Evolutionary conservation across 1,140 invertebrate genomes (phyloP), one percentile per base, ranked within the genome.

Genomic region (Rhagoletis pomonella): DNA sequence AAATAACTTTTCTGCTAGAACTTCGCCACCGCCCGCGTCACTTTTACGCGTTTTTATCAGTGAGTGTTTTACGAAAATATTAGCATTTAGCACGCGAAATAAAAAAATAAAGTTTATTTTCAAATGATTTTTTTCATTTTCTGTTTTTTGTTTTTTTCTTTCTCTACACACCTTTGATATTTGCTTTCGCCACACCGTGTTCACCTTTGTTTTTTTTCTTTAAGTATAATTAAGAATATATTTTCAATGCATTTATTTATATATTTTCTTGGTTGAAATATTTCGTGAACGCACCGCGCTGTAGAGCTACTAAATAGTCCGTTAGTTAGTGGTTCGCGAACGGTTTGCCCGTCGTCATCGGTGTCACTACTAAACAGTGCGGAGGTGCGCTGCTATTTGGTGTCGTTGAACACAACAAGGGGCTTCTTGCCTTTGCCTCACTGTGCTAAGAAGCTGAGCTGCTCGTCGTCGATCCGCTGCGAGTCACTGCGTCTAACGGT

Each of bases 401-500:
- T 55, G 10, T 55, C 2, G 55, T 17, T 55, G 73, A 81, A 58
- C 6, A 81, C 47, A 42, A 29, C 4, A n/a, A 12, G 14, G 42
- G 67, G 44, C 29, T 29, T 29, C 65, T 29, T 67, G 19, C 39
- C 7, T 73, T 19, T 81, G 73, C 47, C n/a, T 29, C 47, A 81
- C 69, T 77, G 42, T 81, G n/a, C n/a, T 55, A 81, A 81, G 19
- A 81, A 81, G 19, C 73, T 81, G 73, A 55, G 50, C 73, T 81
- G 47, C 6, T 29, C 47, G 47, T 67, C 29, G 64, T 55, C 73
- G 50, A 81, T 81, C 73, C 73, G 73, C 47, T 81, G 73, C 73
- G 47, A 81, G 73, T 81, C 73, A 81, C 73, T 81, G 47, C 73
- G 73, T 81, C 73, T 81, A 81, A 81, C 73, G 73, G 73, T 81